These are phyloP conservation scores for Laothoe populi DNA, from an alignment of 2,888 invertebrate species.

Conservation along the genomic window DNA sequence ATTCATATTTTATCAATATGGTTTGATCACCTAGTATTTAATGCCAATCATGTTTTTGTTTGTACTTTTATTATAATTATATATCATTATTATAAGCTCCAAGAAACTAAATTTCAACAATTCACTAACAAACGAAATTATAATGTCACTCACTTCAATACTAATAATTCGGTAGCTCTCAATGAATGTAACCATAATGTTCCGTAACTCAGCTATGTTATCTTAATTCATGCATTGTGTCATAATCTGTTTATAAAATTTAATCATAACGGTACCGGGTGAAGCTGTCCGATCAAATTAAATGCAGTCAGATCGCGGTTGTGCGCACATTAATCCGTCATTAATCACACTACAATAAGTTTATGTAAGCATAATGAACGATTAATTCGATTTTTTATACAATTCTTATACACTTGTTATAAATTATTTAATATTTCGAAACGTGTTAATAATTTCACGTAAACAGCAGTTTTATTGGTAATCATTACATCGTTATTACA, in stretches of 20 bases:
- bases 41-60: too few relatives aligned
- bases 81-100: too few relatives aligned
- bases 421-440: too few relatives aligned
- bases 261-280: constrained; percentile 67
- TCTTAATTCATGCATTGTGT: constrained; percentile 19
- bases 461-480: too few relatives aligned
- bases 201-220: constrained; percentile 1
- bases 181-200: constrained; percentile 5
- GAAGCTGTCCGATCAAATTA: constrained; percentile 63
- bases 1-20: too few relatives aligned
- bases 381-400: constrained; percentile 44
- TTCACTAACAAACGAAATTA: too few relatives aligned
- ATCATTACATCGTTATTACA: too few relatives aligned
- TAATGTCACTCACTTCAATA: not conserved
- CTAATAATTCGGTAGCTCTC: not conserved
- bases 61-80: too few relatives aligned
- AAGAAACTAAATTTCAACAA: too few relatives aligned
- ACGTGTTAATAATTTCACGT: too few relatives aligned
- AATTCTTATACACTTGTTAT: constrained; percentile 34
- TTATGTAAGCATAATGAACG: constrained; percentile 51
- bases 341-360: constrained; percentile 64
- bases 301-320: constrained; percentile 57
- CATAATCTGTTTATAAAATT: constrained; percentile 38
- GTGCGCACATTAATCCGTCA: constrained; percentile 55
- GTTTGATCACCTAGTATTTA: too few relatives aligned